These are phyloP conservation scores for Ataeniobius toweri DNA, from an alignment of 2,797 vertebrate species.

Conservation along the genomic window DNA sequence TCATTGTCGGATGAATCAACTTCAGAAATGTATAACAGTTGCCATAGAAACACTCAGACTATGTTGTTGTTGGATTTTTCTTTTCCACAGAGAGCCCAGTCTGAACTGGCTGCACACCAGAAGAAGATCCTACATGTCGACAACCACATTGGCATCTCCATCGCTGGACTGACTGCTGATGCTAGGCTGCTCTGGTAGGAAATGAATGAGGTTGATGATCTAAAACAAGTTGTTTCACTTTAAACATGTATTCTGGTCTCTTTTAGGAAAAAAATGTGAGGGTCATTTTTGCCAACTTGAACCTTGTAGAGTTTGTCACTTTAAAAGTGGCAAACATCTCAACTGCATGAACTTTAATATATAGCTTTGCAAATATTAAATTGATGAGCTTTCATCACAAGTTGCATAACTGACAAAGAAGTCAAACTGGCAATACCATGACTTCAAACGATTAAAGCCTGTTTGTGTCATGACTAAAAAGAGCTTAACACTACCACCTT, in stretches of 20 bases:
- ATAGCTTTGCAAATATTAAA: background rate
- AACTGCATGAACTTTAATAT: background rate
- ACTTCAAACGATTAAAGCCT: background rate
- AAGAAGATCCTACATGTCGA: conserved; percentile 98
- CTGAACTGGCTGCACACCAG: conserved; percentile 97
- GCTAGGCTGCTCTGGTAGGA: conserved; percentile 92
- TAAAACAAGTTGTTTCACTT: background rate
- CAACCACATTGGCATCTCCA: conserved; percentile 97
- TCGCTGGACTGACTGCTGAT: conserved; percentile 96
- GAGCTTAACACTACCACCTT: background rate
- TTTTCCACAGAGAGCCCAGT: conserved; percentile 90
- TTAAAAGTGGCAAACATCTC: background rate
- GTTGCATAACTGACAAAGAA: background rate
- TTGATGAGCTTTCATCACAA: background rate
- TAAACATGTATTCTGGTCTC: too few relatives aligned
- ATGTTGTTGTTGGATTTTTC: background rate
- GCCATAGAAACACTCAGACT: background rate
- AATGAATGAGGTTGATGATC: background rate
- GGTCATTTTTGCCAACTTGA: background rate
- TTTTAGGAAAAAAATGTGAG: too few relatives aligned
- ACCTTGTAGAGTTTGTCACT: background rate
- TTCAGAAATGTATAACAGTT: background rate
- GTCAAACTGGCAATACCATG: background rate
- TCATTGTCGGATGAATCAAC: background rate
- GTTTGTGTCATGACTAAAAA: background rate